phyloP scores from a whole-genome alignment of 1,140 invertebrate species.

The Scaptodrosophila lebanonensis region DNA sequence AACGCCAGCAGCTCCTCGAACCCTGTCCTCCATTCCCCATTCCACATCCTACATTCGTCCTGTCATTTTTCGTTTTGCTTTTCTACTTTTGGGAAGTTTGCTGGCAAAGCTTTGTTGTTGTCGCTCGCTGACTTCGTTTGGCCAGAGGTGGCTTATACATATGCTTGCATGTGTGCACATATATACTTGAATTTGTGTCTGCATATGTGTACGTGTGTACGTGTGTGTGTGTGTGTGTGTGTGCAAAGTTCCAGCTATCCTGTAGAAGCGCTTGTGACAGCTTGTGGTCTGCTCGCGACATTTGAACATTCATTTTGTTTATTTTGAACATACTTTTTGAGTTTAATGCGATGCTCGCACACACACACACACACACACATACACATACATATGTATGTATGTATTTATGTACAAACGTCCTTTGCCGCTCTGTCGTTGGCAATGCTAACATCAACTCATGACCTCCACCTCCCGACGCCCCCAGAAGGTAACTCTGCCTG shows the following conservation, averaged over 20 bases:
- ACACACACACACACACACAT: background rate
- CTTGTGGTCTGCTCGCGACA: constrained; percentile 70
- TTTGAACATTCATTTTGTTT: constrained; percentile 68
- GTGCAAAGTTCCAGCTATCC: constrained; percentile 34
- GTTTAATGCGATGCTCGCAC: constrained; percentile 44
- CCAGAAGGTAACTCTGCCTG: too few relatives aligned
- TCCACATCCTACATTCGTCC: background rate
- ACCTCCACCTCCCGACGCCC: too few relatives aligned
- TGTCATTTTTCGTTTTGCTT: constrained; percentile 45
- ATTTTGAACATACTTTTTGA: constrained; percentile 54
- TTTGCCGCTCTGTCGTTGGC: too few relatives aligned
- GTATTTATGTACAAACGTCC: too few relatives aligned
- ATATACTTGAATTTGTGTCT: constrained; percentile 1
- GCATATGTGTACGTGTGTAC: background rate
- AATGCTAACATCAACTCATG: too few relatives aligned
- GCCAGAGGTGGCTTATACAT: constrained; percentile 6
- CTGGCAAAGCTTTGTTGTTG: constrained; percentile 63
- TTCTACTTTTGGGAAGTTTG: constrained; percentile 63
- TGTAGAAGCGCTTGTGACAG: constrained; percentile 56
- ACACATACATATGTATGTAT: background rate
- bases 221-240: background rate
- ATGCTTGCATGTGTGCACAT: constrained; percentile 12
- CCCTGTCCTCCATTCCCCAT: background rate
- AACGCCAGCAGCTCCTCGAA: too few relatives aligned
- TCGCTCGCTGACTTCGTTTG: too few relatives aligned